Conservation (phyloP, 2,113 vertebrate species). For the human region GRCh38 chr14:43477501-43478000, state of each 20-base stretch:
- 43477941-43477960: background rate
- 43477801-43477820: background rate
- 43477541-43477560: background rate
- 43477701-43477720: background rate
- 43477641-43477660: background rate
- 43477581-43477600: background rate
- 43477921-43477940: background rate
- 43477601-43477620: background rate
- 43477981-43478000: background rate
- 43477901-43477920: background rate
- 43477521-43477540: background rate
- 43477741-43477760: background rate
- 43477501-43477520: background rate
- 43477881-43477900: background rate
- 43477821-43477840: background rate
- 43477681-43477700: background rate
- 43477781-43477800: background rate
- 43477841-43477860: background rate
- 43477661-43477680: background rate
- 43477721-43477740: background rate
- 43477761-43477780: background rate
- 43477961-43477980: background rate
- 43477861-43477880: background rate
- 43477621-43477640: background rate
- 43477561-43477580: background rate